A percentile compares a stretch with the other conserved stretches of the same genome.
Evolutionary conservation across 2,113 vertebrate species (phyloP).

Genomic region (Furnarius figulus): DNA sequence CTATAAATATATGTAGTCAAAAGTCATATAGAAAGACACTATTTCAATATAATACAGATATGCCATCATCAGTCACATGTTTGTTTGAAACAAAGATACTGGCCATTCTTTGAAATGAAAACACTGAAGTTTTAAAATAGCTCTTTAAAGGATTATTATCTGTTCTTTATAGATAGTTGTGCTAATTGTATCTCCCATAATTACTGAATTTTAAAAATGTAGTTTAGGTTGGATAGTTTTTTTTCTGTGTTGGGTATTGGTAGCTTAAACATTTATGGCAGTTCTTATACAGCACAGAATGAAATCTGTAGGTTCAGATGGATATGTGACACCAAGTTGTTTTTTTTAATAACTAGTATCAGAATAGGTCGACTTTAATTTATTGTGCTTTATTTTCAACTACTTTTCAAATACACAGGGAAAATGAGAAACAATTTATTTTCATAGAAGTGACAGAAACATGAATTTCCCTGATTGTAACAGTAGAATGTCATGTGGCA

Average conservation of each 20-base stretch:
- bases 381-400: neutral
- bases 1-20: neutral
- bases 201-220: neutral
- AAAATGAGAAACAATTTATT: neutral
- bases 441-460: neutral
- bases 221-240: neutral
- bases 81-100: neutral
- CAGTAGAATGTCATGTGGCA: neutral
- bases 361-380: neutral
- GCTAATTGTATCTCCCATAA: neutral
- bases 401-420: neutral
- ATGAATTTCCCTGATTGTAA: neutral
- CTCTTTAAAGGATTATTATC: neutral
- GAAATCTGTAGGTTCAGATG: neutral
- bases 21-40: neutral
- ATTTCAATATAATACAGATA: neutral
- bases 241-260: neutral
- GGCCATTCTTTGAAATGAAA: neutral
- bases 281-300: neutral
- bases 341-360: neutral
- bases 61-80: neutral
- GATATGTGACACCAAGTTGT: neutral
- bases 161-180: neutral
- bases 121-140: neutral
- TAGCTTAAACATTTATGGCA: neutral